These are phyloP conservation scores for Cotesia glomerata DNA, from an alignment of 1,140 invertebrate species.

Conservation along the genomic window DNA sequence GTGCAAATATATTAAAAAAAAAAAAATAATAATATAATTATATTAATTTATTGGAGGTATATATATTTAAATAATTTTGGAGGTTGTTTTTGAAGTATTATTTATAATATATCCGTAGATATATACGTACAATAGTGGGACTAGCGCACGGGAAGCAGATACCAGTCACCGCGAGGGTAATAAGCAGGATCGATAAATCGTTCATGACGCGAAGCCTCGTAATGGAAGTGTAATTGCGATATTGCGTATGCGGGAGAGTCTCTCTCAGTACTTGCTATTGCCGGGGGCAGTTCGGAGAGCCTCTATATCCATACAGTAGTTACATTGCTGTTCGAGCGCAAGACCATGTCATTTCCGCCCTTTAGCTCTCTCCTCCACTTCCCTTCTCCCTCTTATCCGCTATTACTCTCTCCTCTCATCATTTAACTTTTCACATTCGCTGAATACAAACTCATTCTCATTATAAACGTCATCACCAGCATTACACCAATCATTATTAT, in stretches of 20 bases:
- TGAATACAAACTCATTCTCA: too few relatives aligned
- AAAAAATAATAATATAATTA: too few relatives aligned
- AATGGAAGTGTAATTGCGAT: conserved; percentile 27
- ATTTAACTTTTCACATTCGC: too few relatives aligned
- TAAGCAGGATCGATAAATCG: conserved; percentile 30
- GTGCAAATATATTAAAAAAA: too few relatives aligned
- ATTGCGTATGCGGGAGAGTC: conserved; percentile 25
- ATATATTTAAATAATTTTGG: too few relatives aligned
- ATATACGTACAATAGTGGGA: background rate
- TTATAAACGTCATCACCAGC: too few relatives aligned
- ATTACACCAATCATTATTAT: too few relatives aligned
- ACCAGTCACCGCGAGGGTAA: conserved; percentile 10
- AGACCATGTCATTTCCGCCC: conserved; percentile 1
- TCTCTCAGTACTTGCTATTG: conserved; percentile 10
- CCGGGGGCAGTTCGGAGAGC: background rate
- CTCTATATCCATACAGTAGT: background rate
- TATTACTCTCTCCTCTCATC: too few relatives aligned
- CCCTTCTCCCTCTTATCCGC: background rate
- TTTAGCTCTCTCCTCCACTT: background rate
- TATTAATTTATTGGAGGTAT: too few relatives aligned
- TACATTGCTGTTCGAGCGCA: background rate
- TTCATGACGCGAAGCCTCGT: conserved; percentile 24
- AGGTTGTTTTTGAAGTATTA: too few relatives aligned
- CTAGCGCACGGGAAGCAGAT: background rate
- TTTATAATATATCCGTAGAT: too few relatives aligned